Evolutionary conservation across 2,797 vertebrate species (phyloP).

Genomic region (Odontamblyopus rebecca): DNA sequence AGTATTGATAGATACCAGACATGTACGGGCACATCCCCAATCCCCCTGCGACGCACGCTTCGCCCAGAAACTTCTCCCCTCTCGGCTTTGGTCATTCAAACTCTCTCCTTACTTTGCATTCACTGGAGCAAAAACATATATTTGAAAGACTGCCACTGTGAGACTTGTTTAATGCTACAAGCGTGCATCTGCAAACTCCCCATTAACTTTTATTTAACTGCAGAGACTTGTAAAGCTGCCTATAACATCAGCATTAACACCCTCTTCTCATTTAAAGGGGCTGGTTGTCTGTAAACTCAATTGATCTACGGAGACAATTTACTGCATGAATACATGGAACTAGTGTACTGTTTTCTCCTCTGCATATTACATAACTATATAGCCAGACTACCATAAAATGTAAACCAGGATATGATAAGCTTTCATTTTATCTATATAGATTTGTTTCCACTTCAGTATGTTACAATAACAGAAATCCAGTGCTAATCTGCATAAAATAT

Average conservation of each 20-base stretch:
- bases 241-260: neutral
- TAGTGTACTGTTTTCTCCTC: neutral
- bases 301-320: neutral
- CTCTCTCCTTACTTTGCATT: neutral
- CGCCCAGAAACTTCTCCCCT: neutral
- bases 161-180: neutral
- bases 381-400: neutral
- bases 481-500: neutral
- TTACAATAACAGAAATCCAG: neutral
- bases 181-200: neutral
- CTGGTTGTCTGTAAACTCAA: neutral
- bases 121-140: neutral
- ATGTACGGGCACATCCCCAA: conserved; percentile 2
- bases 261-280: neutral
- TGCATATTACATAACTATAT: neutral
- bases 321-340: neutral
- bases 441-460: neutral
- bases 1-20: neutral
- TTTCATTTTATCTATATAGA: neutral
- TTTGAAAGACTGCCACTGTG: too few relatives aligned
- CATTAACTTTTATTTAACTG: conserved; percentile 8
- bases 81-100: neutral
- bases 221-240: conserved; percentile 6
- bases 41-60: neutral
- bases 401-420: neutral